Evolutionary conservation across 2,113 vertebrate species (phyloP).

Genomic region (Noturus placidus): DNA sequence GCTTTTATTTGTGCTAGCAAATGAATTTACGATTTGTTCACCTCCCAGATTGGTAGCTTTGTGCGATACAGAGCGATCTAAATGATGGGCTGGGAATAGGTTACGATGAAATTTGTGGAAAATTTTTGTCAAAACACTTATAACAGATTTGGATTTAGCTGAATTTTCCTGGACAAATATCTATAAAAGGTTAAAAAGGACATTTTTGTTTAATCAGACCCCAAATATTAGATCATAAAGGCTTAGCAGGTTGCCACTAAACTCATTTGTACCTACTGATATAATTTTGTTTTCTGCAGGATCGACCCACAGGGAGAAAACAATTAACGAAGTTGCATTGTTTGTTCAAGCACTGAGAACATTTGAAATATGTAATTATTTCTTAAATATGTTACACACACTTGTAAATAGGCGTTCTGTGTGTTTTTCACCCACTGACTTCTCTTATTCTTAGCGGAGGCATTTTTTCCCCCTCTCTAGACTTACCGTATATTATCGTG

Average conservation of each 20-base stretch:
- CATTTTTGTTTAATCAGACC: neutral
- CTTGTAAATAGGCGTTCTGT: conserved; percentile 43
- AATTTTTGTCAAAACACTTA: neutral
- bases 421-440: conserved; percentile 23
- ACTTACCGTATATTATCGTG: neutral
- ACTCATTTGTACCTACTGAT: neutral
- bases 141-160: neutral
- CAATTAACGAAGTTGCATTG: conserved; percentile 2
- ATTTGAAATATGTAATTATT: conserved; percentile 33
- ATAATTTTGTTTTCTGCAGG: neutral
- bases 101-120: neutral
- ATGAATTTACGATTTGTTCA: neutral
- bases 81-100: neutral
- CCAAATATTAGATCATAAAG: neutral
- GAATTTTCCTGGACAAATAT: neutral
- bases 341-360: conserved; percentile 12
- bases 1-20: neutral
- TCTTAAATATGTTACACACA: conserved; percentile 35
- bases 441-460: neutral
- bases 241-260: neutral
- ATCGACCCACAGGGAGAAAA: neutral
- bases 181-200: neutral
- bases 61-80: neutral
- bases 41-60: neutral
- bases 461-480: neutral